Evolutionary conservation across 2,888 invertebrate species (phyloP).

Genomic region (Ceriagrion tenellum): DNA sequence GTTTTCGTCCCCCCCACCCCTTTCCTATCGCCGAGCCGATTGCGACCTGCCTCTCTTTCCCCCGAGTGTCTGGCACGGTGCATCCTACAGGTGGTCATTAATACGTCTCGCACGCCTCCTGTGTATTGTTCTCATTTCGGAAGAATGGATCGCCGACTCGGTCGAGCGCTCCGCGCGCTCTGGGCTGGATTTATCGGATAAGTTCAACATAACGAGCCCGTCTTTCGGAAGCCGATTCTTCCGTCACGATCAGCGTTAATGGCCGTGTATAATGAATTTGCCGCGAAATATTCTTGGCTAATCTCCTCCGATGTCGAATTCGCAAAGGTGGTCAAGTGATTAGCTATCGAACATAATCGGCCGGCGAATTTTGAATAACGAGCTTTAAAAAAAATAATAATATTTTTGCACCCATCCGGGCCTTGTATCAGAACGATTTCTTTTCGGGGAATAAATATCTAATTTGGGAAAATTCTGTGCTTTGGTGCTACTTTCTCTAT

Average conservation of each 20-base stretch:
- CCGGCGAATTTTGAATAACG: too few relatives aligned
- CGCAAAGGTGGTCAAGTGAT: too few relatives aligned
- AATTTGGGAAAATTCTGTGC: too few relatives aligned
- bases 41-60: not conserved
- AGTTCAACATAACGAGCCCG: not conserved
- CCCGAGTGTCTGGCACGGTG: not conserved
- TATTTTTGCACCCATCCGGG: too few relatives aligned
- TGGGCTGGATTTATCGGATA: not conserved
- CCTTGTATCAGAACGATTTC: too few relatives aligned
- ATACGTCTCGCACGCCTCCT: not conserved
- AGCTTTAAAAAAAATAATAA: too few relatives aligned
- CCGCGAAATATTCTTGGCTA: too few relatives aligned
- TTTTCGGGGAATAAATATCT: too few relatives aligned
- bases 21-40: not conserved
- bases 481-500: too few relatives aligned
- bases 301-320: too few relatives aligned
- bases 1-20: not conserved
- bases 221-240: not conserved
- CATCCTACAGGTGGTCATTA: constrained; percentile 21
- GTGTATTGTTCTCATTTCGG: not conserved
- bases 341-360: too few relatives aligned
- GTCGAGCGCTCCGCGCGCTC: not conserved
- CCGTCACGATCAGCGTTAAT: not conserved
- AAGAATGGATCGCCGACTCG: not conserved
- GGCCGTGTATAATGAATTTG: too few relatives aligned